phyloP scores from a whole-genome alignment of 1,140 invertebrate species.

The Euwallacea similis region DNA sequence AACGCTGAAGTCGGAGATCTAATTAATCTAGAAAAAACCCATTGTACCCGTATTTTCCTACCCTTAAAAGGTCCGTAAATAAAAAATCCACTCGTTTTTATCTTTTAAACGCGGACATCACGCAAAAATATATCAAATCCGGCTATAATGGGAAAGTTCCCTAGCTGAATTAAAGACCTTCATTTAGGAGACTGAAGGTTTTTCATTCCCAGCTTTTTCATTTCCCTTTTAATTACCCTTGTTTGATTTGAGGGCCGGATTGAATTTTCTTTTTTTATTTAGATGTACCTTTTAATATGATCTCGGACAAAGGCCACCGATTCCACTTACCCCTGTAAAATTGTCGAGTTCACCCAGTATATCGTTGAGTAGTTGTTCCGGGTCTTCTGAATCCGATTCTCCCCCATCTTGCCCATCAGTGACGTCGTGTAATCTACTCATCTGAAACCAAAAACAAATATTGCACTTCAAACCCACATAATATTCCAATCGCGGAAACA shows the following conservation, averaged over 20 bases:
- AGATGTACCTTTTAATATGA: neutral
- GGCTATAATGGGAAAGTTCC: constrained; percentile 18
- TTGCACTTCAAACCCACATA: too few species aligned
- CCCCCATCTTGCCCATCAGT: constrained; percentile 52
- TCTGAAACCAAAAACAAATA: constrained; percentile 42
- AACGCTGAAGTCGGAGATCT: too few species aligned
- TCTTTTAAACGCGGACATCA: constrained; percentile 1
- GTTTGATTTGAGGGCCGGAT: constrained; percentile 14
- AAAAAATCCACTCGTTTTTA: constrained; percentile 1
- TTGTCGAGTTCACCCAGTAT: constrained; percentile 68
- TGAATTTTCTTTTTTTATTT: constrained; percentile 1
- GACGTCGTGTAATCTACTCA: constrained; percentile 45
- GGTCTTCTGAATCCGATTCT: constrained; percentile 61
- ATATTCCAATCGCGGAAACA: too few species aligned
- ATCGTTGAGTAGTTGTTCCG: constrained; percentile 65
- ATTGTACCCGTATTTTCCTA: neutral
- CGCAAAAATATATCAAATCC: constrained; percentile 9
- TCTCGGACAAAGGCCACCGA: neutral
- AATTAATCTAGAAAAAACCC: too few species aligned
- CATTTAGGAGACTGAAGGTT: constrained; percentile 2
- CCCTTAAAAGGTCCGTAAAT: neutral
- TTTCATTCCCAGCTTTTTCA: constrained; percentile 15
- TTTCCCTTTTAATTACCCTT: constrained; percentile 15
- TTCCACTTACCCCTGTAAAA: constrained; percentile 63
- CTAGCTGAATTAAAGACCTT: constrained; percentile 18